Evolutionary conservation across 2,888 invertebrate genomes (phyloP), one percentile per base, ranked within the genome.

Genomic region (Phanerotoma sp.): DNA sequence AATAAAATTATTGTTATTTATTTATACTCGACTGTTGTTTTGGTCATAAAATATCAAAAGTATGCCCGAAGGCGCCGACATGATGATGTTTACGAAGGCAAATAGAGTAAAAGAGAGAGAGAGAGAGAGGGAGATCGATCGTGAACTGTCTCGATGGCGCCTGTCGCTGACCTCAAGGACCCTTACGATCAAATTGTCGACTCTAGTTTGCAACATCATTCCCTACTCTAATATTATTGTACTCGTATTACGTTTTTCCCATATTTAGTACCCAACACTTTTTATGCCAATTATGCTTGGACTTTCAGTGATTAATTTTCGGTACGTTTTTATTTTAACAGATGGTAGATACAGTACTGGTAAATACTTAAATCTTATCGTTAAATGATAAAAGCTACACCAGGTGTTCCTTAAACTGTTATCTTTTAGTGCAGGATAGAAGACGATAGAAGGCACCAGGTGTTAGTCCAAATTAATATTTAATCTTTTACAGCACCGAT

Each of bases 111-210:
- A 21, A 50, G 41, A 10, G 18, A 18, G 28, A 20, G 11, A 22
- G 13, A 20, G 60, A 18, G 20, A 62, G 49, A 42, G 53, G 15
- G 56, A 61, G 63, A 66, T 68, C 62, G 62, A 66, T 61, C 58
- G 59, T 56, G 57, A 40, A 54, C 57, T 62, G 62, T 49, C 65
- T 58, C 54, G 50, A 55, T 64, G 68, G 67, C 68, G 68, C 68
- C 68, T 67, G 59, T 65, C 64, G 68, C 58, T 62, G 65, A 68
- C 68, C 68, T 58, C 63, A 54, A 56, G 56, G 64, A 65, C 65
- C 64, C 59, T 54, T 49, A 49, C 57, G 57, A 47, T 51, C 53
- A 54, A 45, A 40, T n/a, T 6, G 11, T 32, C 13, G 13, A 22
- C 45, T 28, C 53, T 38, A 54, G 37, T 25, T 53, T 42, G 51